Evolutionary conservation across 53 echinoderm and acorn worm species (phyloP).

Genomic region (Echinometra lucunter): DNA sequence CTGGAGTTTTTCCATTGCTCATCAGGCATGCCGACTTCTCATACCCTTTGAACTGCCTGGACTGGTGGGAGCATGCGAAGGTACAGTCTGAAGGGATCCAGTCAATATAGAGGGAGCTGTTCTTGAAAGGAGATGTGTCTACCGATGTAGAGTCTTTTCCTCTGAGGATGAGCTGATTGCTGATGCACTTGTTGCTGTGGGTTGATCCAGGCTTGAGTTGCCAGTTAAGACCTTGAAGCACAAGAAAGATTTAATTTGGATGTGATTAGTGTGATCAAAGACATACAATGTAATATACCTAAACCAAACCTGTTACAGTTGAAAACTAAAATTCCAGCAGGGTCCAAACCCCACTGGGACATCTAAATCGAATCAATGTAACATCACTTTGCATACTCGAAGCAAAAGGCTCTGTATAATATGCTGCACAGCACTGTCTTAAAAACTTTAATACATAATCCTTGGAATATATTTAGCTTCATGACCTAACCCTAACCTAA

Average conservation of each 20-base stretch:
- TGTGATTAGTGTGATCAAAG: no score
- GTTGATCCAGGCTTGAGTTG: constrained; percentile 76
- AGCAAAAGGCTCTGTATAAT: no score
- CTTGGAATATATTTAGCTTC: no score
- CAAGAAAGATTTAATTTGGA: neutral
- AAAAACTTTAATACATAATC: no score
- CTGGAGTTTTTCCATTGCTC: constrained; percentile 89
- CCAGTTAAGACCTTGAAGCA: constrained; percentile 90
- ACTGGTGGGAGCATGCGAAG: constrained; percentile 73
- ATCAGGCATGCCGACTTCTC: constrained; percentile 85
- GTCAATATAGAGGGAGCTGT: constrained; percentile 78
- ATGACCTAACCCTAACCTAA: no score
- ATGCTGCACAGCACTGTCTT: no score
- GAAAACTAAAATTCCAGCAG: no score
- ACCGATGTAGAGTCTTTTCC: constrained; percentile 79
- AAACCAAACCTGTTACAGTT: no score
- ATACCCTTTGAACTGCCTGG: constrained; percentile 74
- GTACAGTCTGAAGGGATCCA: constrained; percentile 83
- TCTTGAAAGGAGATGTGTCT: constrained; percentile 73
- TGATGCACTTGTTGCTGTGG: constrained; percentile 78
- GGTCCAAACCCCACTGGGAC: no score
- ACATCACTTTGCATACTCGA: no score
- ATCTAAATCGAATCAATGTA: no score
- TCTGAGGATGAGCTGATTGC: constrained; percentile 81
- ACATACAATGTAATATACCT: no score